A percentile compares a stretch with the other conserved stretches of the same genome.
Evolutionary conservation across 2,888 invertebrate genomes (phyloP).

Genomic region (Eristalinus sepulchralis): DNA sequence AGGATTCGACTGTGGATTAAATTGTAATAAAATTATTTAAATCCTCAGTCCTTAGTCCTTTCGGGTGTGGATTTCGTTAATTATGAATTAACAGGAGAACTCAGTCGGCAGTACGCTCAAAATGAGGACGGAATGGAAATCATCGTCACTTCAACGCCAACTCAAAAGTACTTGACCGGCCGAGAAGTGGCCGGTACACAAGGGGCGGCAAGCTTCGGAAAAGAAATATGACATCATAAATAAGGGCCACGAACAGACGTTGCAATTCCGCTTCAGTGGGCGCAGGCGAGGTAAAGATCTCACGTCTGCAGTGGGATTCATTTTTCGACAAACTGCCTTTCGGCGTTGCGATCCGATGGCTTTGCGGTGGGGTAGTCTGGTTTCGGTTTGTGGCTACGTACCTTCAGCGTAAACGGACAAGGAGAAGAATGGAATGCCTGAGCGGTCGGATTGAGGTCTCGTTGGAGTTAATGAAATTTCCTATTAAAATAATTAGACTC

Average conservation of each 20-base stretch:
- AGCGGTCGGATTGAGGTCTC: conserved; percentile 29
- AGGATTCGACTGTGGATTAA: conserved; percentile 61
- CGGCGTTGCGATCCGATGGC: conserved; percentile 16
- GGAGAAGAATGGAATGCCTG: conserved; percentile 1
- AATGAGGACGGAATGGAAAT: conserved; percentile 20
- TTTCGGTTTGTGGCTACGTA: conserved; percentile 22
- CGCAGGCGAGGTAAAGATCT: not conserved
- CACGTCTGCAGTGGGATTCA: conserved; percentile 1
- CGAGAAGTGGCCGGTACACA: conserved; percentile 29
- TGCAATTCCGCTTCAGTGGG: not conserved
- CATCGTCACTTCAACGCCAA: not conserved
- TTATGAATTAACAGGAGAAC: conserved; percentile 61
- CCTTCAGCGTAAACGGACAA: conserved; percentile 8
- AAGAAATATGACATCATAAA: conserved; percentile 51
- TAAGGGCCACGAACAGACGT: conserved; percentile 20
- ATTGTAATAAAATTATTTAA: conserved; percentile 64
- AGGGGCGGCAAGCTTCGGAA: conserved; percentile 2
- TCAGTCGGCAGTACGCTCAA: conserved; percentile 21
- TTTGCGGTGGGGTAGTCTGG: conserved; percentile 17
- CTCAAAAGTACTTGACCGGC: not conserved
- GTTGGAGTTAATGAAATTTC: conserved; percentile 51
- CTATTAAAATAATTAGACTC: conserved; percentile 47
- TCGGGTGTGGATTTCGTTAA: conserved; percentile 41
- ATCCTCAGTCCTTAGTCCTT: conserved; percentile 24
- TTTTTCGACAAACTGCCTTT: conserved; percentile 49